Evolutionary conservation across 1,140 invertebrate genomes (phyloP), one percentile per base, ranked within the genome.

Genomic region (Antheraea mylitta): DNA sequence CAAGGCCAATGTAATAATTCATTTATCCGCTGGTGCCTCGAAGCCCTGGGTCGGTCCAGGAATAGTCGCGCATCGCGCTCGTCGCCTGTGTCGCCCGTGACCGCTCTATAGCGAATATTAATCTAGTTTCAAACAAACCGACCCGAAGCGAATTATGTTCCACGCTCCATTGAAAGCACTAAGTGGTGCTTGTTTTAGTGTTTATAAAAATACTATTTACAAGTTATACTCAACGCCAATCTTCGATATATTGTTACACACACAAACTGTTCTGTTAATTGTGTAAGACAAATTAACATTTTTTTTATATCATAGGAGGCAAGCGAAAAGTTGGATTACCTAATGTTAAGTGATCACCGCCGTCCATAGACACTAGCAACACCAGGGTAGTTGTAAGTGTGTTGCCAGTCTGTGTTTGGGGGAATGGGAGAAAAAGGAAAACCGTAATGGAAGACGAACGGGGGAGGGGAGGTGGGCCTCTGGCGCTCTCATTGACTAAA

Each of bases 51-150:
- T 16, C n/a, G 66, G 66, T 53, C 38, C 30, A 37, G 48, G 64
- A 42, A 72, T 11, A 11, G 38, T 8, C 60, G 19, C 65, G 45
- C 18, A 37, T 53, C 59, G 0, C 58, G 64, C 71, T 58, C 74
- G 80, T 74, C 70, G 65, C n/a, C 36, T 0, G 30, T 5, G 18
- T 75, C 70, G 73, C 65, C 69, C 78, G 74, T 30, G 68, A 59
- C 67, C 64, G 67, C 69, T 67, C 19, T 18, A 61, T 73, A 69
- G 66, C 79, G 83, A 77, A 81, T 82, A 81, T 80, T 87, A 89
- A 89, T 86, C 84, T 82, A 83, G 87, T 89, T 89, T 84, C 79
- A 77, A 82, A 81, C 85, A 87, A 85, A 85, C 82, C 78, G 81
- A 78, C 77, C 68, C 74, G 66, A 73, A 68, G 67, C 79, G 68